Evolutionary conservation across 2,113 vertebrate species (phyloP).

Genomic region (Plotosus lineatus): DNA sequence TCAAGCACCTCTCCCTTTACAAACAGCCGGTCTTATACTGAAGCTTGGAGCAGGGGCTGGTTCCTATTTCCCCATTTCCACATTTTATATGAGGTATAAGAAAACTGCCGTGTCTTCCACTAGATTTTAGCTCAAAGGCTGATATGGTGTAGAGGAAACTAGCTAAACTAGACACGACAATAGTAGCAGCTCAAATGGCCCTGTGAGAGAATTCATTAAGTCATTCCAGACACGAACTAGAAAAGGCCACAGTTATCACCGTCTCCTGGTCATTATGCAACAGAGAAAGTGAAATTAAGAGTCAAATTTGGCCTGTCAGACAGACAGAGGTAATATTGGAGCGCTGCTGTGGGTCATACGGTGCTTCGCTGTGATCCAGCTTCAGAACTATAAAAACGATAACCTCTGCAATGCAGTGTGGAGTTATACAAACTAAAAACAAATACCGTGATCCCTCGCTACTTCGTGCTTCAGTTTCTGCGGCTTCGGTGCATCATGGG

Average conservation of each 20-base stretch:
- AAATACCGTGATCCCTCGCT: too few species aligned
- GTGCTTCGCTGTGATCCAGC: conserved; percentile 25
- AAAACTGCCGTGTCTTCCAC: conserved; percentile 7
- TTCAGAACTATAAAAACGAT: conserved; percentile 11
- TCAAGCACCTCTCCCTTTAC: conserved; percentile 4
- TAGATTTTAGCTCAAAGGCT: not conserved
- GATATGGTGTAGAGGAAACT: not conserved
- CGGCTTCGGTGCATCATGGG: too few species aligned
- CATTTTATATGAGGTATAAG: not conserved
- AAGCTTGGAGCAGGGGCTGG: not conserved
- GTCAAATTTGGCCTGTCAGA: conserved; percentile 22
- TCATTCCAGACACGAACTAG: not conserved
- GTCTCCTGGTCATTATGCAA: conserved; percentile 1
- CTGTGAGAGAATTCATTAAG: conserved; percentile 22
- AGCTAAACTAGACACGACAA: not conserved
- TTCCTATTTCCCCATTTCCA: conserved; percentile 16
- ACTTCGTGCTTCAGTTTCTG: too few species aligned
- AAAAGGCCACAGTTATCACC: conserved; percentile 22
- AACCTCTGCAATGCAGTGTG: conserved; percentile 39
- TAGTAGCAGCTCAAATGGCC: conserved; percentile 22
- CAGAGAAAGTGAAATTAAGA: not conserved
- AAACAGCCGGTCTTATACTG: conserved; percentile 8
- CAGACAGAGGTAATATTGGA: conserved; percentile 19
- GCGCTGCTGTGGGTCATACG: not conserved
- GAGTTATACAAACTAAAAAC: conserved; percentile 3